Conservation (phyloP, 2,113 vertebrate genomes). For the Pelobates fuscus region DNA sequence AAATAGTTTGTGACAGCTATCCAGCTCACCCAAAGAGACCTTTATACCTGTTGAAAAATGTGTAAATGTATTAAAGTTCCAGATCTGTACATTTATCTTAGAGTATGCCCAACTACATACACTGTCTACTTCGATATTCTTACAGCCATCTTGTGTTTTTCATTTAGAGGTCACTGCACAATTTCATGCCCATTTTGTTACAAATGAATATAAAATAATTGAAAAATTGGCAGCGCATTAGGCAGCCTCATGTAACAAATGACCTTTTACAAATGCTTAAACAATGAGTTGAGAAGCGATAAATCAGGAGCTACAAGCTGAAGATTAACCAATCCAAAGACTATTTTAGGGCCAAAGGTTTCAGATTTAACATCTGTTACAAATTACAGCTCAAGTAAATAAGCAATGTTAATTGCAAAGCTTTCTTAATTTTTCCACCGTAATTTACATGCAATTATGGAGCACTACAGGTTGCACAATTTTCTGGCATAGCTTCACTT, state of each 20-base stretch:
- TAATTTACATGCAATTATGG: conserved; percentile 44
- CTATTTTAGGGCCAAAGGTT: conserved; percentile 36
- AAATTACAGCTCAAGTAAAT: conserved; percentile 45
- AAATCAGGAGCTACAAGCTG: conserved; percentile 9
- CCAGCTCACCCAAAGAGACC: too few species aligned
- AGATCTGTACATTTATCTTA: too few species aligned
- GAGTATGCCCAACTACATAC: too few species aligned
- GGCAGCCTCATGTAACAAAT: conserved; percentile 8
- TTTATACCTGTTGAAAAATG: too few species aligned
- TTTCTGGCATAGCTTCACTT: conserved; percentile 28
- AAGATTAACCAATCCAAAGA: conserved; percentile 16
- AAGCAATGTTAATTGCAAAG: conserved; percentile 48
- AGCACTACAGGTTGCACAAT: conserved; percentile 41
- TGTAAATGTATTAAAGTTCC: too few species aligned
- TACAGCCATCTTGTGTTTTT: neutral
- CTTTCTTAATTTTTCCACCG: conserved; percentile 38
- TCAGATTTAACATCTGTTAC: conserved; percentile 43
- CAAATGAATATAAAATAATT: conserved; percentile 4
- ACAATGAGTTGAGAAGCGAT: conserved; percentile 15
- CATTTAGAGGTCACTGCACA: neutral
- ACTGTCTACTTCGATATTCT: too few species aligned
- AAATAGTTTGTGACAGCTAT: too few species aligned
- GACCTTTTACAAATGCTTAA: conserved; percentile 9
- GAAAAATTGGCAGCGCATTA: conserved; percentile 1
- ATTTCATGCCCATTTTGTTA: neutral